Conservation (phyloP, 2,888 invertebrate species). For the Agelastica alni region DNA sequence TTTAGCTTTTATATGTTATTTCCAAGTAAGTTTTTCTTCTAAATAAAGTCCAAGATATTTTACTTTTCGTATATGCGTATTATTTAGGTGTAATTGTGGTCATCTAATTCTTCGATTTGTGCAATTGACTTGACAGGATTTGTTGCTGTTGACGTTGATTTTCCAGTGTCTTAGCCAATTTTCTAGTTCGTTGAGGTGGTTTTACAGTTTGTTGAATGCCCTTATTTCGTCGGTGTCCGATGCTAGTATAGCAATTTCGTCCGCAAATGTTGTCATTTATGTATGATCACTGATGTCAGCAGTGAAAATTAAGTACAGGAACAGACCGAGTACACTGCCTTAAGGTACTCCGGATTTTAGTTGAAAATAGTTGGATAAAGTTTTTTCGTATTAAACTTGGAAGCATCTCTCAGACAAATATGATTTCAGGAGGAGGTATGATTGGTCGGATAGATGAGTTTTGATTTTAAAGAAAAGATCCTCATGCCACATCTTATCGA, state of each 20-base stretch:
- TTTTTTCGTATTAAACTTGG: slow-evolving; percentile 7
- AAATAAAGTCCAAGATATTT: too few relatives aligned
- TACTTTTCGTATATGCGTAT: too few relatives aligned
- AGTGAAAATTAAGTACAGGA: slow-evolving; percentile 8
- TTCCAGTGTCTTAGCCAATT: not conserved
- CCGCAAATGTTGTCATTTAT: slow-evolving; percentile 1
- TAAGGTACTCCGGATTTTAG: slow-evolving; percentile 14
- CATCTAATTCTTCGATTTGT: too few relatives aligned
- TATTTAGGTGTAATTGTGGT: too few relatives aligned
- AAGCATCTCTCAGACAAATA: too few relatives aligned
- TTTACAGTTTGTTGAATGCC: not conserved
- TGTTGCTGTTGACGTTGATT: not conserved
- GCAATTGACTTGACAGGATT: not conserved
- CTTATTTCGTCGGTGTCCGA: not conserved
- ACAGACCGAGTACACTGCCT: slow-evolving; percentile 11
- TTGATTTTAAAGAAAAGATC: too few relatives aligned
- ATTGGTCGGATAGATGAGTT: too few relatives aligned
- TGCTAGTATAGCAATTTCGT: slow-evolving; percentile 1
- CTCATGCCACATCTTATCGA: too few relatives aligned
- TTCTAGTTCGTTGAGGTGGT: not conserved
- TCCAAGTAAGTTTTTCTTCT: too few relatives aligned
- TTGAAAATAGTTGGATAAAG: not conserved
- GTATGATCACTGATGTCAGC: not conserved
- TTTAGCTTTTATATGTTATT: not conserved
- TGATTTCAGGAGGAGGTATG: too few relatives aligned